phyloP scores from a whole-genome alignment of 1,140 invertebrate genomes.

The honey bee (Apis mellifera) region DNA sequence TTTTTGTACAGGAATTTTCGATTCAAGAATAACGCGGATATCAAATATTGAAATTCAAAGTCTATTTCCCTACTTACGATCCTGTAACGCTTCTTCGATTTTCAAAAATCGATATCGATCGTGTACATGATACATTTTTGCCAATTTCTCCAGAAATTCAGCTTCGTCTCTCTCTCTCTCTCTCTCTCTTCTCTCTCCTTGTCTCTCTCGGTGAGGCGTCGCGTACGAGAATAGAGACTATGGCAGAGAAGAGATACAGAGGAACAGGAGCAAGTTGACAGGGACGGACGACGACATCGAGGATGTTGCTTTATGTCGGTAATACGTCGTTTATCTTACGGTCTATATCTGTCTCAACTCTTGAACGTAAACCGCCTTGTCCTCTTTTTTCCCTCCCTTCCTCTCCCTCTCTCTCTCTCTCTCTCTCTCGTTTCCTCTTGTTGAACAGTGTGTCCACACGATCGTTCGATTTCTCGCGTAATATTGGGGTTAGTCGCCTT shows the following conservation, averaged over 20 bases:
- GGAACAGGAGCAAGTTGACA: constrained; percentile 34
- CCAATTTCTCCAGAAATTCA: constrained; percentile 1
- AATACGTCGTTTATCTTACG: constrained; percentile 56
- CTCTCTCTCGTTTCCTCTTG: background rate
- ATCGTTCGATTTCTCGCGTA: background rate
- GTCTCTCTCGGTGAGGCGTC: background rate
- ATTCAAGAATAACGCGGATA: too few relatives aligned
- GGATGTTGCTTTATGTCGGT: constrained; percentile 52
- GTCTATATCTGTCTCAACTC: constrained; percentile 55
- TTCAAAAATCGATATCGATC: constrained; percentile 9
- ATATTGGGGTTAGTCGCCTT: background rate
- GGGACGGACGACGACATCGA: constrained; percentile 27
- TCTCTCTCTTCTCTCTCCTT: too few relatives aligned
- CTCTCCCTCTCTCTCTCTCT: background rate
- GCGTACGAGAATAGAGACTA: constrained; percentile 50
- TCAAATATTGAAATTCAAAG: too few relatives aligned
- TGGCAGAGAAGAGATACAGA: constrained; percentile 16
- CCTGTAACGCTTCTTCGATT: too few relatives aligned
- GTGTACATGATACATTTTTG: background rate
- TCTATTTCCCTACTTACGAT: too few relatives aligned
- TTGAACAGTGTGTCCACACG: background rate
- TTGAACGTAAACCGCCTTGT: constrained; percentile 17
- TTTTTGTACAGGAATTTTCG: too few relatives aligned
- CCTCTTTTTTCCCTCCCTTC: background rate
- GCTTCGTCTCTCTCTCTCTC: background rate